Percentiles rank a stretch among this genome's conserved stretches.
Conservation (phyloP, 2,888 invertebrate genomes). For the Oligia strigilis region DNA sequence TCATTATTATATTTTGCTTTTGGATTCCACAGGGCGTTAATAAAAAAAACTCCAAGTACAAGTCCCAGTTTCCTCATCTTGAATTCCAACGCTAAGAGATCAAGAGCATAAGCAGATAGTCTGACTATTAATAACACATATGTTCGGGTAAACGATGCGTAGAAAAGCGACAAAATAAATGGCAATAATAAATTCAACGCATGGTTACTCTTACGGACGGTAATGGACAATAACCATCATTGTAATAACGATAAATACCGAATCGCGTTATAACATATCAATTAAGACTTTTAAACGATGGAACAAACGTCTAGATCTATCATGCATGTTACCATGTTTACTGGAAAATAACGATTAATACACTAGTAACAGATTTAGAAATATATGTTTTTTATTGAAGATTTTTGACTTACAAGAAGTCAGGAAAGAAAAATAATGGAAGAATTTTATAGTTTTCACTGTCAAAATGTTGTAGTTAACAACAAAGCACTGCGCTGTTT, state of each 20-base stretch:
- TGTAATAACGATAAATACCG: conserved; percentile 18
- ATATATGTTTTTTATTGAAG: not conserved
- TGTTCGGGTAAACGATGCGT: conserved; percentile 4
- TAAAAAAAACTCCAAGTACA: too few species aligned
- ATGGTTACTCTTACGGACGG: not conserved
- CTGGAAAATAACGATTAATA: too few species aligned
- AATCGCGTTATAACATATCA: conserved; percentile 9
- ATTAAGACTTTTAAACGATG: not conserved
- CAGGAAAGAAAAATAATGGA: not conserved
- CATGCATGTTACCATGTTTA: not conserved
- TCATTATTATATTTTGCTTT: too few species aligned
- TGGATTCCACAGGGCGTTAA: not conserved
- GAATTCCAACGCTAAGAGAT: not conserved
- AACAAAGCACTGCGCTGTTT: not conserved
- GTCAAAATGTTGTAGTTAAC: too few species aligned
- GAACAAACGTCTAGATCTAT: not conserved
- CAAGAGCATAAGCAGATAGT: not conserved
- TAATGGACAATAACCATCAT: conserved; percentile 17
- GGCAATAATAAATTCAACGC: conserved; percentile 20
- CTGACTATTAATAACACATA: not conserved
- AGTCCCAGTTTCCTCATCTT: not conserved
- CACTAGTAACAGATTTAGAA: not conserved
- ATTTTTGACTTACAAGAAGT: not conserved
- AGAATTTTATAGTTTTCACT: not conserved
- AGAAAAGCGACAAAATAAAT: conserved; percentile 11